Conservation (phyloP, 2,888 invertebrate genomes). For the Metalampra italica region DNA sequence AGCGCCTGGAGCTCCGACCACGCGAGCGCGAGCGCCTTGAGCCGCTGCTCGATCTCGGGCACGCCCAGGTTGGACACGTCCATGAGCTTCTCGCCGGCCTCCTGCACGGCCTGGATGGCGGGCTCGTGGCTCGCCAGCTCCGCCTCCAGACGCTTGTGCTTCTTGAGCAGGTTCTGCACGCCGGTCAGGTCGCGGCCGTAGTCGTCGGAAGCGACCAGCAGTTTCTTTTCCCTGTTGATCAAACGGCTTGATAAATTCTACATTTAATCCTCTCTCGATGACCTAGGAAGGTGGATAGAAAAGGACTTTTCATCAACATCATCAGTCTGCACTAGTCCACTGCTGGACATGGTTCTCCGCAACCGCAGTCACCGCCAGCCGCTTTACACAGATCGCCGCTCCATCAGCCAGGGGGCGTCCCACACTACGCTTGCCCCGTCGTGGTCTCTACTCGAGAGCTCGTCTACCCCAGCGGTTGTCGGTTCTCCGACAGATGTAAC, state of each 20-base stretch:
- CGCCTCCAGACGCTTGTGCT: slow-evolving; percentile 99
- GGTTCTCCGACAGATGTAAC: too few species aligned
- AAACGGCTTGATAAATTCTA: not conserved
- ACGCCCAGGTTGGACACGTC: slow-evolving; percentile 95
- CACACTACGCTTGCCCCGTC: too few species aligned
- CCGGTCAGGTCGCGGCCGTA: slow-evolving; percentile 98
- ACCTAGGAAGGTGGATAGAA: too few species aligned
- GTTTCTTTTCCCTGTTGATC: slow-evolving; percentile 91
- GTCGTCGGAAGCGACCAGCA: slow-evolving; percentile 97
- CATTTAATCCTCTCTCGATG: too few species aligned
- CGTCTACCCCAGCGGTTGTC: too few species aligned
- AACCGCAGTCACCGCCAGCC: too few species aligned
- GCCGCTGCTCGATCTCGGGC: slow-evolving; percentile 92
- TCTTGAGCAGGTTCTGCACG: slow-evolving; percentile 98
- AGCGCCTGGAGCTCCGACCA: slow-evolving; percentile 96
- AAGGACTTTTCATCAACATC: too few species aligned
- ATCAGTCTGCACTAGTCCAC: too few species aligned
- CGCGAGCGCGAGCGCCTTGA: slow-evolving; percentile 89
- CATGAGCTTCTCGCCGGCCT: slow-evolving; percentile 94
- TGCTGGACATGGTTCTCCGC: too few species aligned
- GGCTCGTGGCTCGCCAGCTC: slow-evolving; percentile 99
- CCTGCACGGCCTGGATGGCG: slow-evolving; percentile 89
- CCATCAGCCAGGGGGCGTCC: too few species aligned
- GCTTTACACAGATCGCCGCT: too few species aligned
- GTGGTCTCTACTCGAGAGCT: too few species aligned